Evolutionary conservation across 1,140 invertebrate species (phyloP).

Genomic region (Teleogryllus occipitalis): DNA sequence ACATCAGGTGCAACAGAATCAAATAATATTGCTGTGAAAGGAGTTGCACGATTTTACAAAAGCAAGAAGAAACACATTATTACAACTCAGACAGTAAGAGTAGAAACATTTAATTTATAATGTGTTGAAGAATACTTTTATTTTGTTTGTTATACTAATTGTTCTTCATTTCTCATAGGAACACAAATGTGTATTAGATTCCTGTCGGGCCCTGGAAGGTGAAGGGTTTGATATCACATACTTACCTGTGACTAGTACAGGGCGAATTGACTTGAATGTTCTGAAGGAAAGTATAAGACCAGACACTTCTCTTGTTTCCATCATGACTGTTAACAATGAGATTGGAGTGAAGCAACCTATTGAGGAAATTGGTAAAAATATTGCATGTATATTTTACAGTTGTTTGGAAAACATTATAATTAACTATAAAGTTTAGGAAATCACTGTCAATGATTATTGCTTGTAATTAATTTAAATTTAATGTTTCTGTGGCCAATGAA

Average conservation of each 20-base stretch:
- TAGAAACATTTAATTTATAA: slow-evolving; percentile 13
- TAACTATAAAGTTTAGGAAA: background rate
- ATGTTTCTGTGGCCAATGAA: too few relatives aligned
- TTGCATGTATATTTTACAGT: background rate
- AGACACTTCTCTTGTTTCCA: slow-evolving; percentile 89
- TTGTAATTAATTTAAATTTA: too few relatives aligned
- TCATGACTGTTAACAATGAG: slow-evolving; percentile 99
- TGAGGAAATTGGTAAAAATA: slow-evolving; percentile 70
- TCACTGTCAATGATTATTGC: too few relatives aligned
- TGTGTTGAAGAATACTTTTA: background rate
- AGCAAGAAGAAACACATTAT: slow-evolving; percentile 93
- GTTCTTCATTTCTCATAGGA: slow-evolving; percentile 51
- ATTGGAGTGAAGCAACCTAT: slow-evolving; percentile 96
- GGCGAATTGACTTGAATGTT: slow-evolving; percentile 74
- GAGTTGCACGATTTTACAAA: slow-evolving; percentile 91
- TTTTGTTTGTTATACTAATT: background rate
- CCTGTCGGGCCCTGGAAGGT: slow-evolving; percentile 85
- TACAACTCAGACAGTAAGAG: slow-evolving; percentile 90
- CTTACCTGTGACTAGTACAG: slow-evolving; percentile 83
- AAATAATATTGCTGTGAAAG: slow-evolving; percentile 97
- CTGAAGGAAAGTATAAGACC: slow-evolving; percentile 76
- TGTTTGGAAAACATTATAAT: background rate
- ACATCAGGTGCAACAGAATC: slow-evolving; percentile 99
- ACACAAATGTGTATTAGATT: slow-evolving; percentile 99
- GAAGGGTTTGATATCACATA: slow-evolving; percentile 97